A percentile compares a stretch with the other conserved stretches of the same genome.
These are phyloP conservation scores for Geotria australis DNA, from an alignment of 2,797 vertebrate genomes.

Conservation along the genomic window DNA sequence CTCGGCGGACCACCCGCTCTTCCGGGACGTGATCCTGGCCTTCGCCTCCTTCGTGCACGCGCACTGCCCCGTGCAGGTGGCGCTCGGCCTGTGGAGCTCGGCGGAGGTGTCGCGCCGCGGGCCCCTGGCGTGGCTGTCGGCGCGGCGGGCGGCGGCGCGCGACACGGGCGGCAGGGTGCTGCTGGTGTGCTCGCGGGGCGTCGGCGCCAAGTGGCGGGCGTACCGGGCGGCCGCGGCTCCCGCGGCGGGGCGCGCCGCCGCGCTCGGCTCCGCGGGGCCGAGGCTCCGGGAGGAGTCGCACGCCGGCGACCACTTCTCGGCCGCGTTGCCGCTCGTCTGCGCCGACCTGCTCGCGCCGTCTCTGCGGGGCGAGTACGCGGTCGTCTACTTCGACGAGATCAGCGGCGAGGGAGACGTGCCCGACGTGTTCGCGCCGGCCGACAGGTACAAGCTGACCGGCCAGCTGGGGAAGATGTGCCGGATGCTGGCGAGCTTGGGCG, in stretches of 20 bases:
- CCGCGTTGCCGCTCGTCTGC: not conserved
- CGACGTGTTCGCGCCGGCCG: not conserved
- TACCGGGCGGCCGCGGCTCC: not conserved
- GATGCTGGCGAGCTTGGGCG: too few relatives aligned
- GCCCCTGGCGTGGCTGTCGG: not conserved
- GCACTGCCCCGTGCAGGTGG: not conserved
- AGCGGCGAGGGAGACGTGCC: not conserved
- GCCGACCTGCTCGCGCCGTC: not conserved
- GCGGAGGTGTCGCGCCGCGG: not conserved
- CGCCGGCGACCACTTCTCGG: not conserved
- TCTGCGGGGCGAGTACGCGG: not conserved
- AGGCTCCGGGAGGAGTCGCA: not conserved
- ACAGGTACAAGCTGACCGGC: too few relatives aligned
- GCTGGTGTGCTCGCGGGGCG: not conserved
- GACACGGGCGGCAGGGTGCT: not conserved
- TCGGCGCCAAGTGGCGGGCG: not conserved
- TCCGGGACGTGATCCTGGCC: not conserved
- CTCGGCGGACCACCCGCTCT: not conserved
- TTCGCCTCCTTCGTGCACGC: not conserved
- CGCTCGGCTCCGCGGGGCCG: not conserved
- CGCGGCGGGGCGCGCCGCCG: too few relatives aligned
- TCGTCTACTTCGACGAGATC: not conserved
- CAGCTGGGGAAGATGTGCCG: too few relatives aligned
- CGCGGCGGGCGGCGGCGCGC: not conserved
- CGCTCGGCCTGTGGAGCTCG: not conserved